These are phyloP conservation scores for Drosophila lacertosa DNA, from an alignment of 1,140 invertebrate species.

Conservation along the genomic window DNA sequence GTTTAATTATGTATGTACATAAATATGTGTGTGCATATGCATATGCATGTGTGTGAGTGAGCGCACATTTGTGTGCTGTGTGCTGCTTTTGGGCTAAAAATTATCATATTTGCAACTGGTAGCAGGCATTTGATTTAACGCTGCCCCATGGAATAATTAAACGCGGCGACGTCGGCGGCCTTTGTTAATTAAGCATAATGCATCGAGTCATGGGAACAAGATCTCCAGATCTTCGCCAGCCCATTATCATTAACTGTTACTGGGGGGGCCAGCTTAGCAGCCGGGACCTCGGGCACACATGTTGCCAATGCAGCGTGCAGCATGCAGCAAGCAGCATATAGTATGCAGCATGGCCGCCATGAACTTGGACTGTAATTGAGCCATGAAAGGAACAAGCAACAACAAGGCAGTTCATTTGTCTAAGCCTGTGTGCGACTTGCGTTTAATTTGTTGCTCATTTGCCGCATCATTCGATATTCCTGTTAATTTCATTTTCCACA, in stretches of 20 bases:
- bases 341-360: constrained; percentile 61
- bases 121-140: constrained; percentile 65
- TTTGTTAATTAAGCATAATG: constrained; percentile 79
- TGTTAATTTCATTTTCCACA: constrained; percentile 45
- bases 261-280: constrained; percentile 16
- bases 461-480: constrained; percentile 76
- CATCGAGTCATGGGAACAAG: constrained; percentile 74
- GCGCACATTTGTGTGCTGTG: constrained; percentile 18
- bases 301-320: constrained; percentile 74
- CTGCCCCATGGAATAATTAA: constrained; percentile 63
- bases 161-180: constrained; percentile 60
- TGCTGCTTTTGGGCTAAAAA: constrained; percentile 41
- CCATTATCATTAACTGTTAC: constrained; percentile 40
- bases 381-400: constrained; percentile 39
- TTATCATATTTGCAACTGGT: constrained; percentile 64
- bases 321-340: constrained; percentile 70
- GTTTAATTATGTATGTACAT: constrained; percentile 52
- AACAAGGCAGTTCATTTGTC: constrained; percentile 60
- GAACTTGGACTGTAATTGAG: constrained; percentile 72
- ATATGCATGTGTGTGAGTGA: constrained; percentile 15
- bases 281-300: constrained; percentile 45
- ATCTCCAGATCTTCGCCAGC: constrained; percentile 42
- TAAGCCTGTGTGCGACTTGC: constrained; percentile 18
- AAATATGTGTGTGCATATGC: neutral
- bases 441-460: constrained; percentile 72